Evolutionary conservation across 2,888 invertebrate genomes (phyloP), one percentile per base, ranked within the genome.

Genomic region (Chirona hameri): DNA sequence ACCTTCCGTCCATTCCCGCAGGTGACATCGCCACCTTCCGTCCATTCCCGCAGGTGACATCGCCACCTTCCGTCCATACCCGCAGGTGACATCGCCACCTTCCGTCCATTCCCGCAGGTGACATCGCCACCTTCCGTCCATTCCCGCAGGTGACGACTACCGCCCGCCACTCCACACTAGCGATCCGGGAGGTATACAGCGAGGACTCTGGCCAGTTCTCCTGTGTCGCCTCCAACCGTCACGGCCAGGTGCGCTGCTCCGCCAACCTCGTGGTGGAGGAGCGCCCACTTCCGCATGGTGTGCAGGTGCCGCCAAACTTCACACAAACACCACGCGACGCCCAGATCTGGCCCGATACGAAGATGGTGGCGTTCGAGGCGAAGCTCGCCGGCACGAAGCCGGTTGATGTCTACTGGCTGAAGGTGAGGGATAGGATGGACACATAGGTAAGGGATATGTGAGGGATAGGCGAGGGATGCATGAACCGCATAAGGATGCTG

Each of bases 121-220:
- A n/a, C n/a, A 48, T 48, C 48, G 48, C 48, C 48, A 48, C 48
- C 7, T 48, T 48, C 48, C 57, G 65, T 27, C 60, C 27, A 27
- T 7, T 12, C 65, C 29, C 69, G 5, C 95, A 95, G 89, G 94
- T 96, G 84, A 94, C 95, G 87, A 96, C 95, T 0, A 94, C 96
- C 87, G 94, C 95, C 86, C 95, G 95, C 14, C 96, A 95, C 87
- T 95, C 95, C 0, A 92, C 95, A 83, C 90, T 99, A 84, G 92
- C 95, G 82, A 93, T 99, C 84, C 93, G 97, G 86, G 97, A 98
- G 91, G 89, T 90, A 14, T 98, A 98, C 88, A 91, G 96, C 87
- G 98, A 98, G 89, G 99, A 99, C 88, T 96, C 96, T n/a, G 99
- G 97, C 12, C 95, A 98, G 24, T 99, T 98, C 89, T 95, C 96